Percentiles rank a stretch among this genome's conserved stretches.
Evolutionary conservation across 2,113 vertebrate genomes (phyloP).

Genomic region (Formicarius rufipectus): DNA sequence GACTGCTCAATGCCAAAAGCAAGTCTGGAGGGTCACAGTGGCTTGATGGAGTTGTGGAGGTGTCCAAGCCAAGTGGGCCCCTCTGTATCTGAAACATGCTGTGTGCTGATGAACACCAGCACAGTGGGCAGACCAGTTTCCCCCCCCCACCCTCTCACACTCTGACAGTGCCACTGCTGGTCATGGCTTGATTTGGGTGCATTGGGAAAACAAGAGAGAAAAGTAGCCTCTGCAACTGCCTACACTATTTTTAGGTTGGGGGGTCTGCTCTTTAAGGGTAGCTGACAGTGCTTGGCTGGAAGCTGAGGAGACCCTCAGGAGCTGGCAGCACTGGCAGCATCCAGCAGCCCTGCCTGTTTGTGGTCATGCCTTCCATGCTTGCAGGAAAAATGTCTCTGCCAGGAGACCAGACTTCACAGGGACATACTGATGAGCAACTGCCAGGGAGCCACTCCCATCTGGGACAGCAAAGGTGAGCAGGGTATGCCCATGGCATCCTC

Average conservation of each 20-base stretch:
- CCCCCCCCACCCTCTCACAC: not conserved
- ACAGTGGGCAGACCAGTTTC: rapidly evolving
- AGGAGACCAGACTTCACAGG: not conserved
- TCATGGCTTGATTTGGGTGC: not conserved
- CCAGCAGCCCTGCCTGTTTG: not conserved
- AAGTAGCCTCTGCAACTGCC: not conserved
- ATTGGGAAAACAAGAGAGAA: not conserved
- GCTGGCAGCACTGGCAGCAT: not conserved
- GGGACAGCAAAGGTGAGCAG: not conserved
- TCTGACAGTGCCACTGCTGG: not conserved
- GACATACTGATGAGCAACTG: not conserved
- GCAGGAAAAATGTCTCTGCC: not conserved
- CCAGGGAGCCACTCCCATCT: not conserved
- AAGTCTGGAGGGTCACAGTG: not conserved
- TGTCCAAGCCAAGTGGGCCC: not conserved
- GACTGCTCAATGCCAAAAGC: not conserved
- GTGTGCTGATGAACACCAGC: not conserved
- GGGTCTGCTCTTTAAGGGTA: not conserved
- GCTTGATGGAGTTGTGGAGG: not conserved
- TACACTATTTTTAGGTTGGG: not conserved
- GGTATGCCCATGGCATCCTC: not conserved
- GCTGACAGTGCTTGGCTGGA: not conserved
- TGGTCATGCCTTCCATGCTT: not conserved
- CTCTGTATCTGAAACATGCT: not conserved
- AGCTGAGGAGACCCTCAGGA: not conserved